Evolutionary conservation across 2,888 invertebrate species (phyloP).

Genomic region (Drosophila colorata): DNA sequence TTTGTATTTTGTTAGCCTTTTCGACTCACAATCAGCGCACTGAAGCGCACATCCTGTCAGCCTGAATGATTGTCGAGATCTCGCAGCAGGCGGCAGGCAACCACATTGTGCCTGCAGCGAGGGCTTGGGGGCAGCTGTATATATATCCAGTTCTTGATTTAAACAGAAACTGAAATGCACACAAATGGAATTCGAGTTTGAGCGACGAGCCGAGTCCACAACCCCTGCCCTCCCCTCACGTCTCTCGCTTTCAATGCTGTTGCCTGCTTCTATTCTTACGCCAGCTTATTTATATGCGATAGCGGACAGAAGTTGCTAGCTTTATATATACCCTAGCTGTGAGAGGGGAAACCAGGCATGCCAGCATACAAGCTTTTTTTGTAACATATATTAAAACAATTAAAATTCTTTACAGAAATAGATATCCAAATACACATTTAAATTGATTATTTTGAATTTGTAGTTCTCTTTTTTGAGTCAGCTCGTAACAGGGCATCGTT

Average conservation of each 20-base stretch:
- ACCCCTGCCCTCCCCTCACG: neutral
- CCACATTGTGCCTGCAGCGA: neutral
- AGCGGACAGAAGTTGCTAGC: slow-evolving; percentile 14
- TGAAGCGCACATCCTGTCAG: slow-evolving; percentile 82
- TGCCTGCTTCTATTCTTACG: slow-evolving; percentile 65
- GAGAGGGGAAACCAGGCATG: too few species aligned
- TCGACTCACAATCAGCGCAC: slow-evolving; percentile 76
- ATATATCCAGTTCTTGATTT: slow-evolving; percentile 64
- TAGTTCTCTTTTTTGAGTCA: too few species aligned
- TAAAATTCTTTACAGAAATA: too few species aligned
- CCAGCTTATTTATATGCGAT: slow-evolving; percentile 56
- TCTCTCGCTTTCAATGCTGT: neutral
- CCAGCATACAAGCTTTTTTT: too few species aligned
- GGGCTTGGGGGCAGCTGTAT: slow-evolving; percentile 13
- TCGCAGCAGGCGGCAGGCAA: slow-evolving; percentile 29
- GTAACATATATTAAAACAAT: too few species aligned
- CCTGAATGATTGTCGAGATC: slow-evolving; percentile 74
- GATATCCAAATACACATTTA: too few species aligned
- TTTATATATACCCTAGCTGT: slow-evolving; percentile 28
- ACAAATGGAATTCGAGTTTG: slow-evolving; percentile 79
- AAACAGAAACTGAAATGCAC: slow-evolving; percentile 81
- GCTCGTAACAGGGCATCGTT: slow-evolving; percentile 4
- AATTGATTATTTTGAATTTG: too few species aligned
- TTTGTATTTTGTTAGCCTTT: slow-evolving; percentile 64
- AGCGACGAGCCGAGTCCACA: slow-evolving; percentile 20